Percentiles rank a stretch among this genome's conserved stretches.
Conservation (phyloP, 2,888 invertebrate species). For the Dynastes maya region DNA sequence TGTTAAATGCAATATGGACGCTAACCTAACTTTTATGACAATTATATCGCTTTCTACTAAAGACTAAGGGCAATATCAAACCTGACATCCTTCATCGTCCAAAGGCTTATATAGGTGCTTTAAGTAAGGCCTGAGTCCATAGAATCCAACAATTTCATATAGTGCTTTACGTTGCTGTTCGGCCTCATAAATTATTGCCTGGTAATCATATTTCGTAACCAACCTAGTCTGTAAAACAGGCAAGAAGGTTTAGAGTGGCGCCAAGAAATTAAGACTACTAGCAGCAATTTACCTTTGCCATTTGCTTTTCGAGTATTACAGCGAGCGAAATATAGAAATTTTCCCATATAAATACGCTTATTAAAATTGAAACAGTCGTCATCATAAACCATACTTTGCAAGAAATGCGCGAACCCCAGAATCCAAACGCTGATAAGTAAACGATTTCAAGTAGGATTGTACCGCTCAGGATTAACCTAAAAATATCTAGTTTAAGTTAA, state of each 20-base stretch:
- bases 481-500: background rate
- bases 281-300: constrained; percentile 3
- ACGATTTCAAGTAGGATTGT: constrained; percentile 47
- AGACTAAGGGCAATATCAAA: background rate
- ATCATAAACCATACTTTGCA: constrained; percentile 52
- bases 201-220: constrained; percentile 38
- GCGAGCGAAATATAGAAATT: constrained; percentile 47
- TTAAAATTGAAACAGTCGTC: constrained; percentile 51
- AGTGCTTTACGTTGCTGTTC: constrained; percentile 53
- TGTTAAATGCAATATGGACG: too few species aligned
- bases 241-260: background rate
- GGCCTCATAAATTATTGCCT: constrained; percentile 52
- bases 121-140: constrained; percentile 53
- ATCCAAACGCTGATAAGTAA: constrained; percentile 54
- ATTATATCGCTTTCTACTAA: too few species aligned
- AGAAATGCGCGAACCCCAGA: constrained; percentile 52
- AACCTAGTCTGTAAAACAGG: background rate
- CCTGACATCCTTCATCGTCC: constrained; percentile 23
- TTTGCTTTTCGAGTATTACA: background rate
- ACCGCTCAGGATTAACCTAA: constrained; percentile 49
- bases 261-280: background rate
- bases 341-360: constrained; percentile 55
- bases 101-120: constrained; percentile 50
- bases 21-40: too few species aligned
- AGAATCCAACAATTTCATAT: constrained; percentile 48